Conservation (phyloP, 2,113 vertebrate genomes). For the Puffinus mauretanicus region DNA sequence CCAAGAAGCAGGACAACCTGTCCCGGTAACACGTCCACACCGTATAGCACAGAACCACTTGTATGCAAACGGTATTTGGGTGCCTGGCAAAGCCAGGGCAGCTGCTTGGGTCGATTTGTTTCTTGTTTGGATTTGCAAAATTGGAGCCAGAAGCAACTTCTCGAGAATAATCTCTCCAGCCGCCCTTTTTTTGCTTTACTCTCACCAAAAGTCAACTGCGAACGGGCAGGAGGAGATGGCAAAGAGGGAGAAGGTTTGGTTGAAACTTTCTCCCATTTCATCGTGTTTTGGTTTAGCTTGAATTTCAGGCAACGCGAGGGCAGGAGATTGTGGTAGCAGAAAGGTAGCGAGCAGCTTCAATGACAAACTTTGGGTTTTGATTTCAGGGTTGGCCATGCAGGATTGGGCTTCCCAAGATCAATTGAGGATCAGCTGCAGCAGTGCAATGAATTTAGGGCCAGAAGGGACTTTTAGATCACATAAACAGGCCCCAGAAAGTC, state of each 20-base stretch:
- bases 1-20: not conserved
- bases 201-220: not conserved
- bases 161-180: not conserved
- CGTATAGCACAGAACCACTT: not conserved
- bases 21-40: not conserved
- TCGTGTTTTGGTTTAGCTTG: not conserved
- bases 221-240: not conserved
- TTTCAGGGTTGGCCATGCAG: not conserved
- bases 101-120: not conserved
- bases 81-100: not conserved
- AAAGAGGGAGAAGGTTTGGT: not conserved
- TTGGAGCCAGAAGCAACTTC: not conserved
- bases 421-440: not conserved
- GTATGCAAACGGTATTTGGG: not conserved
- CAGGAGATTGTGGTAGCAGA: not conserved
- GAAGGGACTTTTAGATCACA: constrained; percentile 42
- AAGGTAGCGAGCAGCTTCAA: fast-evolving
- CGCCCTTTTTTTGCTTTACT: not conserved
- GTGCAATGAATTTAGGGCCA: constrained; percentile 30
- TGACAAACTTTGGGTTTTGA: not conserved
- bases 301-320: not conserved
- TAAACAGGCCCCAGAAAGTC: constrained; percentile 20
- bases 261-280: not conserved
- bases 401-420: not conserved
- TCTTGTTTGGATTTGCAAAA: not conserved